phyloP scores from a whole-genome alignment of 37 sponge, comb jelly and placozoan species.

The Bolinopsis microptera region DNA sequence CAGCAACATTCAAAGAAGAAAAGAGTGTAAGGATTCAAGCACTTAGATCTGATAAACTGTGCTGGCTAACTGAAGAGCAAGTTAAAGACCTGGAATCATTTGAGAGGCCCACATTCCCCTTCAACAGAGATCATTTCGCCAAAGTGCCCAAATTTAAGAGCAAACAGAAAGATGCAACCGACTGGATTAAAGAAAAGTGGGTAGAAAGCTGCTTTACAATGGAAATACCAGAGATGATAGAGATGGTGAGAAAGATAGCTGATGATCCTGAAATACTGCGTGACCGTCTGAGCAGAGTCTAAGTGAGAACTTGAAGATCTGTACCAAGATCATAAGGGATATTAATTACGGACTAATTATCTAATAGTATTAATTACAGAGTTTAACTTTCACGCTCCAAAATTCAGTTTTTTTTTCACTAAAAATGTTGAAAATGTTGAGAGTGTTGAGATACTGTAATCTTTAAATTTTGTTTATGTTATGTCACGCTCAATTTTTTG shows the following conservation, averaged over 20 bases:
- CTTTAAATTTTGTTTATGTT: no score
- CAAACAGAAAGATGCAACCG: background rate
- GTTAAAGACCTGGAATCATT: background rate
- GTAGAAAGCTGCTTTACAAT: background rate
- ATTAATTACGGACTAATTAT: no score
- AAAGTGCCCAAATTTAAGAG: background rate
- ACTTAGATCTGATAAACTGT: background rate
- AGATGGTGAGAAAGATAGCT: background rate
- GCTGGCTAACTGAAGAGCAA: background rate
- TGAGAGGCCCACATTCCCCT: constrained; percentile 21
- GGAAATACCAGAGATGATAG: background rate
- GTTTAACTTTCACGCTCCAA: no score
- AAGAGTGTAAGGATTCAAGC: background rate
- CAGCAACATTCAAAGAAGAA: background rate
- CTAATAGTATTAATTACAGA: no score
- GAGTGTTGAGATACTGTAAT: no score
- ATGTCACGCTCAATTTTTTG: no score
- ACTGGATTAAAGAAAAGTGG: background rate
- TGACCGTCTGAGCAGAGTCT: no score
- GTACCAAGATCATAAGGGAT: no score
- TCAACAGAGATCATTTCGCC: constrained; percentile 11
- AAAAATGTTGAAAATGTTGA: no score
- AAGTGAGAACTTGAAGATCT: no score
- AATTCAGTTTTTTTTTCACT: no score
- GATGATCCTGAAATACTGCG: background rate